Base-by-base conservation (phyloP, 2,888 invertebrate genomes). In the Micoletzkya japonica region DNA sequence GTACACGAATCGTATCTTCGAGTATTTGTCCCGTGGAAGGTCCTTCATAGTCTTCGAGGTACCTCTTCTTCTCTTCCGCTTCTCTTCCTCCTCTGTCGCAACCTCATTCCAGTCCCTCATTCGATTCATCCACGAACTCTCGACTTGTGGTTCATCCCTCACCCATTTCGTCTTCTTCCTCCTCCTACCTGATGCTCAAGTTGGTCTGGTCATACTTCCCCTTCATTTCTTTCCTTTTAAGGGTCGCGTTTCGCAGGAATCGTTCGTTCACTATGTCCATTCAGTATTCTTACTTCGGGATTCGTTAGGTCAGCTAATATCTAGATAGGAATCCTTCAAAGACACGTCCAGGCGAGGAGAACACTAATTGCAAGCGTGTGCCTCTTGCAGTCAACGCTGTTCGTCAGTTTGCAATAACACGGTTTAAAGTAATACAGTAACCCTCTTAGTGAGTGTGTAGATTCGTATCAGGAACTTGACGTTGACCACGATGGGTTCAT, bases 401-500 rank as follows among this genome's bases (percentile, higher is more conserved):
- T 54, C 52, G 64, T 17, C 52, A 50, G 36, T 54, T 66, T 24
- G 64, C 64, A 37, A n/a, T 37, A 6, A 37, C 39, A 32, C 52
- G 64, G 37, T 66, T 66, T 30, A 66, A 66, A 37, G 64, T 66
- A 6, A 14, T 44, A 14, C 10, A 44, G 10, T 24, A 17, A 50
- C 6, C 50, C 20, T 7, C n/a, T 20, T 7, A 4, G 20, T 50
- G 4, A 14, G 17, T 26, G 17, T 26, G 4, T 26, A 26, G 30
- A 26, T 24, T 4, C 20, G 36, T 30, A 71, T 52, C 37, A 76
- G 73, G 67, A 59, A 30, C 71, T 82, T 64, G 82, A 82, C 70
- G 69, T 71, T 17, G 77, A 82, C 56, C 68, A 64, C 20, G 82
- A 82, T 50, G 83, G 83, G 10, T 81, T 74, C 70, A 78, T 83